Conservation (phyloP, 2,888 invertebrate genomes). For the Sinotaia quadrata region DNA sequence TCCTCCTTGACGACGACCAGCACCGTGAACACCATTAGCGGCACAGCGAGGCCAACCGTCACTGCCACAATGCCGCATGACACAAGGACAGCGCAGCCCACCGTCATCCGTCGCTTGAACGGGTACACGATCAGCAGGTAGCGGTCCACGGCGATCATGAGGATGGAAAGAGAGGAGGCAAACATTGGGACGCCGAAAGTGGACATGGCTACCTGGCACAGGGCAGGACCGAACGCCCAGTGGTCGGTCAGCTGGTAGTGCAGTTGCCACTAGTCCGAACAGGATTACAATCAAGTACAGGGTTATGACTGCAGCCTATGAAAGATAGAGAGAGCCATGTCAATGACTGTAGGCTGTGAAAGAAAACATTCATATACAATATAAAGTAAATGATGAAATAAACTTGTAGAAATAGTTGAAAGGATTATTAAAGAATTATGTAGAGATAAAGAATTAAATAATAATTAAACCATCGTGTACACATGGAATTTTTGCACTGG, state of each 20-base stretch:
- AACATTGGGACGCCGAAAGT: constrained; percentile 70
- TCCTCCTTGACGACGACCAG: constrained; percentile 51
- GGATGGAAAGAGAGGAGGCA: constrained; percentile 66
- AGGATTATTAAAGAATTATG: too few relatives aligned
- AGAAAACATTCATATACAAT: too few relatives aligned
- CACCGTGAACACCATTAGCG: constrained; percentile 63
- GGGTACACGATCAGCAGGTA: constrained; percentile 70
- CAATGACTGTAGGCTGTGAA: too few relatives aligned
- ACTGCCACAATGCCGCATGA: constrained; percentile 51
- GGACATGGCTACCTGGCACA: constrained; percentile 67
- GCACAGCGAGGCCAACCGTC: constrained; percentile 61
- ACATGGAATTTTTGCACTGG: too few relatives aligned
- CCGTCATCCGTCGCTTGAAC: constrained; percentile 59
- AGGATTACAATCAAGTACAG: constrained; percentile 64
- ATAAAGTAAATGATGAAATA: too few relatives aligned
- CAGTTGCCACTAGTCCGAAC: constrained; percentile 66
- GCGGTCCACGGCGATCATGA: constrained; percentile 69
- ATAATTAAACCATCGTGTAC: too few relatives aligned
- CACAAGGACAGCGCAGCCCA: constrained; percentile 52
- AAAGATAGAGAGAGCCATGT: too few relatives aligned
- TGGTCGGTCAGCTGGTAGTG: constrained; percentile 68
- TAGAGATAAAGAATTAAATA: too few relatives aligned
- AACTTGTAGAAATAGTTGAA: too few relatives aligned
- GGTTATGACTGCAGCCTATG: constrained; percentile 56
- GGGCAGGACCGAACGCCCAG: constrained; percentile 66